Base-by-base conservation (phyloP, 2,888 invertebrate species). In the Agonopterix heracliana region DNA sequence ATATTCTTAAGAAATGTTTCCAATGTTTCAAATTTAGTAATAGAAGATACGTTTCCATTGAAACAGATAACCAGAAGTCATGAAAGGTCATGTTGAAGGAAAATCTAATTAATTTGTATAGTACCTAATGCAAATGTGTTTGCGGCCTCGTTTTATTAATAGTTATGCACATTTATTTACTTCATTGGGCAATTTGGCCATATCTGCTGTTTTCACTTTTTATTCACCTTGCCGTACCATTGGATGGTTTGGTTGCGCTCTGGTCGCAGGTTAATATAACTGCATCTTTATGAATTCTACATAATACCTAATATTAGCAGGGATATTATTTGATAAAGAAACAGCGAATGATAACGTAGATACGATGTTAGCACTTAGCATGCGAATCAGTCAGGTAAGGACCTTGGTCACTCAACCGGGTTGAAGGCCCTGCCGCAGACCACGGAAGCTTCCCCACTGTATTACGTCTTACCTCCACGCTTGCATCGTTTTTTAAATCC, bases 341-440 rank as follows among this genome's bases (percentile, higher is more conserved):
- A 26, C 26, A 26, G 7, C 5, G 5, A 26, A 26, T 26, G 26
- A 26, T 26, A 26, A 26, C 26, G 26, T 26, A 3, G 26, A 26
- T 26, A 26, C 26, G 7, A 26, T 26, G 26, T 26, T 5, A 26
- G 26, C 7, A 26, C 26, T 26, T 26, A 7, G 26, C 26, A 26
- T 26, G 26, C 26, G 26, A 26, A 26, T 26, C 26, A 26, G 26
- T 26, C 26, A 26, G 55, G 47, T 48, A 46, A 48, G 56, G 64
- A 68, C 75, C 77, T 76, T 74, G 68, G 54, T 61, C 58, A 62
- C 55, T 58, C 52, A 55, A 56, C 53, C 54, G 56, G 63, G 66
- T 74, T 70, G 71, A 74, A 78, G 76, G 74, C 67, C 68, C 62
- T 75, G 74, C 76, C 74, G 77, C 68, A 71, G 57, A 51, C 60